These are phyloP conservation scores for Calephelis perditalis DNA, from an alignment of 2,888 invertebrate genomes.

Conservation along the genomic window DNA sequence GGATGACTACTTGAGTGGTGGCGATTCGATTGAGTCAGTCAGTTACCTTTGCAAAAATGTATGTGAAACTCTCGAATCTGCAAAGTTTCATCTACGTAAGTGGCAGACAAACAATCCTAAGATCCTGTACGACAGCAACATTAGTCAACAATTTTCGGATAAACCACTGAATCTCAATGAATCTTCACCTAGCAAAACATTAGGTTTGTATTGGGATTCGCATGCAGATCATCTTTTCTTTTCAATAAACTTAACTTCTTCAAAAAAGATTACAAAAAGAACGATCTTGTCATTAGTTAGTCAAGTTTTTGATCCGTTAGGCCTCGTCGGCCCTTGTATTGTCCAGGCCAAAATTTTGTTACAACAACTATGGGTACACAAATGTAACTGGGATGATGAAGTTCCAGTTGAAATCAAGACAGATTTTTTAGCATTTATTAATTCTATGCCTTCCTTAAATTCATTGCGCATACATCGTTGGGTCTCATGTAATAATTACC, in stretches of 20 bases:
- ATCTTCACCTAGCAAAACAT: no score
- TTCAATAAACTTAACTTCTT: no score
- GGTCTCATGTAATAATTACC: not conserved
- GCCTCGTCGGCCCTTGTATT: no score
- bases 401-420: not conserved
- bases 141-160: not conserved
- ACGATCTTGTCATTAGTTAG: not conserved
- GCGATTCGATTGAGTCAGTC: not conserved
- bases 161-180: no score
- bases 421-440: not conserved
- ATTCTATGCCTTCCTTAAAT: not conserved
- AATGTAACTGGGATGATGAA: not conserved
- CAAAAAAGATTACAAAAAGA: no score
- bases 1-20: conserved; percentile 6
- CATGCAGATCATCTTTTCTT: no score
- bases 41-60: conserved; percentile 1
- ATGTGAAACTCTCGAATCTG: not conserved
- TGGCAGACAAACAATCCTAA: not conserved
- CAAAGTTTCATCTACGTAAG: not conserved
- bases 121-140: not conserved
- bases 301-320: not conserved
- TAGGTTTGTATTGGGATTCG: no score
- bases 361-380: not conserved
- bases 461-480: not conserved
- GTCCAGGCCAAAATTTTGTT: no score